Base-by-base conservation (phyloP, 2,797 vertebrate genomes). In the Salmo trutta region DNA sequence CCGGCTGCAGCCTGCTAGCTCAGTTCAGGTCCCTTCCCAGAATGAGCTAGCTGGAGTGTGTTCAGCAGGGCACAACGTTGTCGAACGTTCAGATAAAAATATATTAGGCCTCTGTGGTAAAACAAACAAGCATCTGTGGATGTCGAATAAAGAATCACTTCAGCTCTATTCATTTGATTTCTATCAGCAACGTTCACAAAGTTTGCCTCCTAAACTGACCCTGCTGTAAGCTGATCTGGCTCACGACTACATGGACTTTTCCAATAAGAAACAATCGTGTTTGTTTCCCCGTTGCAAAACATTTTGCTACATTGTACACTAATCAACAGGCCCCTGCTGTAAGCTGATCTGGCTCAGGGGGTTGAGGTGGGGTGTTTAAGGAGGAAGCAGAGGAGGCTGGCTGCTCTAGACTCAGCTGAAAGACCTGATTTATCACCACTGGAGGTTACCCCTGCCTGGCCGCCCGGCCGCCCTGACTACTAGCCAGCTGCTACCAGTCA, bases 401-500 rank as follows among this genome's bases (percentile, higher is more conserved):
- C 21, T 62, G 59, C 69, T 75, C 72, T 59, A n/a, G 53, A 73
- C 67, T 62, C 74, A 74, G 75, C 59, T 81, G 79, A 81, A 77
- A 78, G 78, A n/a, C 10, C 16, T 67, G 82, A 90, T 84, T 89
- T 83, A 85, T 64, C 62, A 27, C 67, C 19, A 8, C 79, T 68
- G 72, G 75, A 74, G 16, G 17, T 76, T 7, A 5, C 51, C 77
- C 41, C 75, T 56, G 77, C 75, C 81, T 75, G 67, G n/a, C 21
- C 21, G 59, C n/a, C 59, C 8, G 59, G 3, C 59, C n/a, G n/a
- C 1, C 59, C 3, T 47, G 41, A 87, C 80, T 62, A 76, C 77
- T 71, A 66, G 85, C 82, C 86, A 88, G 83, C 82, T 87, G 86
- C 84, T 81, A 84, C 81, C 77, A 83, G 83, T 81, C 77, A 79